Evolutionary conservation across 2,888 invertebrate species (phyloP).

Genomic region (Acrobasis repandana): DNA sequence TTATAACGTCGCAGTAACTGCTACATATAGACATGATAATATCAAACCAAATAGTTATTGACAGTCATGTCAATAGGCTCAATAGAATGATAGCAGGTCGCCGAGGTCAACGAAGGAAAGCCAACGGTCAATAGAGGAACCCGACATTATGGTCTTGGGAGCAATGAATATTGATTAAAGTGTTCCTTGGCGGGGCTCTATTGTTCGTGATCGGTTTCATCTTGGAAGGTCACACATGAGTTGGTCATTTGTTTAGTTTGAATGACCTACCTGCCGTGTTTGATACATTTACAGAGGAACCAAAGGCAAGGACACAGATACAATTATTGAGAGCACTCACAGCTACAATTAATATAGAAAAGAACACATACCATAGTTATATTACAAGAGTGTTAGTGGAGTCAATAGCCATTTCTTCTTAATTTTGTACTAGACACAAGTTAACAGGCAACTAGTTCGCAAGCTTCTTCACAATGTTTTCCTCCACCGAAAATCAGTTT

Average conservation of each 20-base stretch:
- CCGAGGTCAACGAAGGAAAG: slow-evolving; percentile 65
- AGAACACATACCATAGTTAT: no score
- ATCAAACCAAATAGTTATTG: slow-evolving; percentile 35
- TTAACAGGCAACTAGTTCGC: no score
- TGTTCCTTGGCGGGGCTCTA: slow-evolving; percentile 42
- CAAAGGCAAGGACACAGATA: no score
- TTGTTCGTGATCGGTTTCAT: slow-evolving; percentile 15
- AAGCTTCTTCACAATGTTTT: no score
- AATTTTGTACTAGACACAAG: no score
- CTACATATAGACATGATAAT: background rate
- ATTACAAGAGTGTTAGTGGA: no score
- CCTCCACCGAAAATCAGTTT: no score
- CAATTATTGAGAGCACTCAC: no score
- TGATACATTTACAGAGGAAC: no score
- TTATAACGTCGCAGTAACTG: background rate
- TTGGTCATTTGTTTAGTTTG: background rate
- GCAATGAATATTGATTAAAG: slow-evolving; percentile 69
- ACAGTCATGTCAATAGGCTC: slow-evolving; percentile 55
- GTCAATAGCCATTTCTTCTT: no score
- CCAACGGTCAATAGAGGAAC: slow-evolving; percentile 68
- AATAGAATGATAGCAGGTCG: slow-evolving; percentile 66
- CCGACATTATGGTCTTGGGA: slow-evolving; percentile 63
- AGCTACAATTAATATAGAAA: no score
- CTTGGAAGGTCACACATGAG: slow-evolving; percentile 1
- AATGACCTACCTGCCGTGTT: no score